Conservation (phyloP, 1,140 invertebrate species). For the Drosophila nigrodunni region DNA sequence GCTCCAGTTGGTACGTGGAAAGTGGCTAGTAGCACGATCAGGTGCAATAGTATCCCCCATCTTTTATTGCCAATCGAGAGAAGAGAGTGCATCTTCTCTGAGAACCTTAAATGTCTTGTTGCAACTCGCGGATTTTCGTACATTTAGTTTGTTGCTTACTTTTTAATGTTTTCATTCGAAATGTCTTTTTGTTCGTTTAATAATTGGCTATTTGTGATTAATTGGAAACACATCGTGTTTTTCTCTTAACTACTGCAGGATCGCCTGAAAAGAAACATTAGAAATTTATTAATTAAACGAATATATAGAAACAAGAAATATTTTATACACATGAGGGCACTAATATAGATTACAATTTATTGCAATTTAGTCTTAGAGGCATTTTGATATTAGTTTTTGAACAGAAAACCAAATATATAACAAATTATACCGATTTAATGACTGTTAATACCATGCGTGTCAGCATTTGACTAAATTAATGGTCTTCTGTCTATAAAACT, state of each 20-base stretch:
- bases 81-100: conserved; percentile 44
- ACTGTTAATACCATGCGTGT: conserved; percentile 63
- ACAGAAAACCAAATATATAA: conserved; percentile 14
- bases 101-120: conserved; percentile 27
- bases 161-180: conserved; percentile 42
- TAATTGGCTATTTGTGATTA: conserved; percentile 28
- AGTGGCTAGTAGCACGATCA: conserved; percentile 29
- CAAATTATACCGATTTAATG: conserved; percentile 35
- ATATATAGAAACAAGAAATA: not conserved
- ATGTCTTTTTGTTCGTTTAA: conserved; percentile 35
- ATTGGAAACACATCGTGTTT: conserved; percentile 46
- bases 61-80: conserved; percentile 18
- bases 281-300: not conserved
- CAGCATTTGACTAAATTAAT: conserved; percentile 63
- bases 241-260: not conserved
- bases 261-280: conserved; percentile 36
- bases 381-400: conserved; percentile 50
- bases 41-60: conserved; percentile 42
- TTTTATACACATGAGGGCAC: not conserved
- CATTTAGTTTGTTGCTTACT: conserved; percentile 32
- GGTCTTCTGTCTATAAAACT: conserved; percentile 56
- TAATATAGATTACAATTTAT: conserved; percentile 9
- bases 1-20: conserved; percentile 24
- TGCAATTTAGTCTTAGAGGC: conserved; percentile 51
- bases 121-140: conserved; percentile 21